A percentile compares a stretch with the other conserved stretches of the same genome.
These are phyloP conservation scores for Piezodorus guildinii DNA, from an alignment of 1,140 invertebrate species.

Conservation along the genomic window DNA sequence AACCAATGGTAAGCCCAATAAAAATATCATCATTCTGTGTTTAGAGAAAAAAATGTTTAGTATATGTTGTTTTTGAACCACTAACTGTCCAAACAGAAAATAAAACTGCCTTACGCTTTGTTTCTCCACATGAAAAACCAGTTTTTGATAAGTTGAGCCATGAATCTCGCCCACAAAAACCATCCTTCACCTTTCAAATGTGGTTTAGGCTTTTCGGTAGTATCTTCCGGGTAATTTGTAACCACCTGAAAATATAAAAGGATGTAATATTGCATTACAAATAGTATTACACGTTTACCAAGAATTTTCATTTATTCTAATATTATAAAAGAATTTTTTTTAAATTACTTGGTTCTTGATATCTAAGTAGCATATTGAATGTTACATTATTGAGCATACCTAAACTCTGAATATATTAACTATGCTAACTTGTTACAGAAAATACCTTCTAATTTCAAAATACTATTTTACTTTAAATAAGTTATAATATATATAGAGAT, in stretches of 20 bases:
- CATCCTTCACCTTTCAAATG: constrained; percentile 24
- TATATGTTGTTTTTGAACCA: constrained; percentile 1
- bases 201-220: constrained; percentile 15
- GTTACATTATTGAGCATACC: too few relatives aligned
- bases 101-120: constrained; percentile 38
- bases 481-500: too few relatives aligned
- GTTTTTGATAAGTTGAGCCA: constrained; percentile 30
- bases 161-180: constrained; percentile 27
- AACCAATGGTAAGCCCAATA: constrained; percentile 76
- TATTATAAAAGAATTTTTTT: too few relatives aligned
- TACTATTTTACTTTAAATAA: too few relatives aligned
- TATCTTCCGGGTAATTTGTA: constrained; percentile 19
- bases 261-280: too few relatives aligned
- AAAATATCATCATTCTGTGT: constrained; percentile 70
- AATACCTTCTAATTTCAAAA: too few relatives aligned
- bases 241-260: constrained; percentile 18
- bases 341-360: too few relatives aligned
- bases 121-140: constrained; percentile 40
- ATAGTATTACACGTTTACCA: too few relatives aligned
- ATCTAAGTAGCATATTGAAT: too few relatives aligned
- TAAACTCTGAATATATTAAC: too few relatives aligned
- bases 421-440: too few relatives aligned
- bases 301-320: too few relatives aligned
- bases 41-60: neutral
- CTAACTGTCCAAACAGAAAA: neutral